Conservation (phyloP, 2,797 vertebrate genomes). For the Amazona ochrocephala region DNA sequence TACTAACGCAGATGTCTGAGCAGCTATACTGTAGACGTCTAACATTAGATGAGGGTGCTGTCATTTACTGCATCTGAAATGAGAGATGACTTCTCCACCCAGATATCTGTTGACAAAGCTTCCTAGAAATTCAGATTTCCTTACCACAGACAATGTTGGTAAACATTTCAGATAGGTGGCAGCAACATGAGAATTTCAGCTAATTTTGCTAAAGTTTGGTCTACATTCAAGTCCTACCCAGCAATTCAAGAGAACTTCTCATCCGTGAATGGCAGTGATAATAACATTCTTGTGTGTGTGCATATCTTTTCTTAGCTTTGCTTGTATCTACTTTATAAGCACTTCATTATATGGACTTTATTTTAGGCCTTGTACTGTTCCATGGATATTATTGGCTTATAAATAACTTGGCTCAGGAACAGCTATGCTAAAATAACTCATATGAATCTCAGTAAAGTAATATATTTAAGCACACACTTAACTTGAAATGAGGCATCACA, state of each 20-base stretch:
- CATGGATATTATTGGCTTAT: neutral
- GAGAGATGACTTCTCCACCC: neutral
- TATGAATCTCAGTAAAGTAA: conserved; percentile 2
- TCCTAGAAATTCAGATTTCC: neutral
- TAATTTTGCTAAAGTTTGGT: neutral
- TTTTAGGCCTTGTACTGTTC: neutral
- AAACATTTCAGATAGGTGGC: neutral
- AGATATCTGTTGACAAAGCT: neutral
- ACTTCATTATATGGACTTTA: neutral
- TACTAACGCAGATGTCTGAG: neutral
- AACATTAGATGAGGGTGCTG: neutral
- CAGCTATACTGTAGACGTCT: neutral
- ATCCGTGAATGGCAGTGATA: neutral
- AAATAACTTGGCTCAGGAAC: neutral
- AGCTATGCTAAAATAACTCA: conserved; percentile 19
- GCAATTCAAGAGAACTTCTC: neutral
- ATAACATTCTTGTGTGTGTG: neutral
- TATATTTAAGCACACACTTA: conserved; percentile 9
- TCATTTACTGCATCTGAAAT: neutral
- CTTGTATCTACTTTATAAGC: neutral
- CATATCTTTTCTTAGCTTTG: neutral
- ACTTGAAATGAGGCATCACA: neutral
- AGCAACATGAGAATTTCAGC: neutral
- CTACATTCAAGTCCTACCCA: neutral
- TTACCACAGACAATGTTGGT: neutral